These are phyloP conservation scores for Tolypeutes matacus DNA, from an alignment of 2,797 vertebrate species.

Conservation along the genomic window DNA sequence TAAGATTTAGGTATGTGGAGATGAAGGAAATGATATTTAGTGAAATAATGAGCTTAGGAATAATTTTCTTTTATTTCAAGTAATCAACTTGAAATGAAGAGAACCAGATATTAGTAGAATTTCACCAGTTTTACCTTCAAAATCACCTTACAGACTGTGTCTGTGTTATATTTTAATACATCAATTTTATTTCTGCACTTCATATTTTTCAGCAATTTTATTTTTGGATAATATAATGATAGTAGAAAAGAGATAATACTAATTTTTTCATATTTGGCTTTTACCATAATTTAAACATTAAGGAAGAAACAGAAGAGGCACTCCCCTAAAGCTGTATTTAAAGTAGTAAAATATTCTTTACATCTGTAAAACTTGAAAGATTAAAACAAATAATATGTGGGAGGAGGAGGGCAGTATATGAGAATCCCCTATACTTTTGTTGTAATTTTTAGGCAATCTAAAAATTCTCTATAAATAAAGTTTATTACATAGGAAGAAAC, in stretches of 20 bases:
- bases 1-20: not conserved
- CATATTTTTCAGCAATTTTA: not conserved
- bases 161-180: not conserved
- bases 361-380: not conserved
- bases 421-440: no score
- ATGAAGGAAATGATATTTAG: not conserved
- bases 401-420: no score
- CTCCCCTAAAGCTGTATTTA: not conserved
- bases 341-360: not conserved
- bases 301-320: not conserved
- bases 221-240: not conserved
- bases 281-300: not conserved
- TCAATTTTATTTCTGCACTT: not conserved
- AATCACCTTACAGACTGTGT: not conserved
- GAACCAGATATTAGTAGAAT: not conserved
- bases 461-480: no score
- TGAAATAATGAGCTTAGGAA: not conserved
- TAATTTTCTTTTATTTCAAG: not conserved
- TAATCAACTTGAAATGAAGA: not conserved
- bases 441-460: no score
- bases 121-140: not conserved
- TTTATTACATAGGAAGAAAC: no score
- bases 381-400: not conserved
- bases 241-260: not conserved
- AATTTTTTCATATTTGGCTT: not conserved